Percentiles rank a stretch among this genome's conserved stretches.
Conservation (phyloP, 53 echinoderm and acorn worm genomes). For the Antedon mediterranea region DNA sequence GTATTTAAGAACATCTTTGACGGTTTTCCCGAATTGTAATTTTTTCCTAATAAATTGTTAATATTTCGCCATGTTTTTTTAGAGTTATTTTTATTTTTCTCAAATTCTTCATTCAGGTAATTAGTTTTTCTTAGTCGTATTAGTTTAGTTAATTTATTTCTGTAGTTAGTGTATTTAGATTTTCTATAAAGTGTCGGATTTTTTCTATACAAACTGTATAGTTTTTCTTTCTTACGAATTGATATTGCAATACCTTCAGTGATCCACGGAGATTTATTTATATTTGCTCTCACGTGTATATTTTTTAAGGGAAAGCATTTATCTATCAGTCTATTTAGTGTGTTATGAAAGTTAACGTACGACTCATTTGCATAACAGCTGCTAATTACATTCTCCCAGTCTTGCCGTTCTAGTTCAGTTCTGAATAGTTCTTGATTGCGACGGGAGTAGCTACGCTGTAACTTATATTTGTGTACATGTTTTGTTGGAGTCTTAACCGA, state of each 20-base stretch:
- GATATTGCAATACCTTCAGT: not conserved
- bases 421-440: not conserved
- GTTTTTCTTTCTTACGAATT: not conserved
- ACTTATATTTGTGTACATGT: not conserved
- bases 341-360: not conserved
- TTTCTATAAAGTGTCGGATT: not conserved
- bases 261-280: not conserved
- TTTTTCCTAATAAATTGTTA: not conserved
- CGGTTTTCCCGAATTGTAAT: not conserved
- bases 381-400: not conserved
- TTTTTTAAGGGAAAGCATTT: not conserved
- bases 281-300: not conserved
- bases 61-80: not conserved
- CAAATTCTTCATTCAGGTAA: not conserved
- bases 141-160: not conserved
- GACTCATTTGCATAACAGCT: not conserved
- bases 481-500: not conserved
- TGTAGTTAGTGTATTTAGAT: not conserved
- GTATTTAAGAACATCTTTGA: not conserved
- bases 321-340: not conserved
- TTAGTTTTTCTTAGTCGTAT: not conserved
- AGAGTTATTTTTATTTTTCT: not conserved
- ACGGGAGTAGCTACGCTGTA: not conserved
- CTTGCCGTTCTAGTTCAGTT: not conserved
- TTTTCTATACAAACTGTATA: not conserved